These are phyloP conservation scores for Grallaria varia DNA, from an alignment of 2,113 vertebrate species.

Conservation along the genomic window DNA sequence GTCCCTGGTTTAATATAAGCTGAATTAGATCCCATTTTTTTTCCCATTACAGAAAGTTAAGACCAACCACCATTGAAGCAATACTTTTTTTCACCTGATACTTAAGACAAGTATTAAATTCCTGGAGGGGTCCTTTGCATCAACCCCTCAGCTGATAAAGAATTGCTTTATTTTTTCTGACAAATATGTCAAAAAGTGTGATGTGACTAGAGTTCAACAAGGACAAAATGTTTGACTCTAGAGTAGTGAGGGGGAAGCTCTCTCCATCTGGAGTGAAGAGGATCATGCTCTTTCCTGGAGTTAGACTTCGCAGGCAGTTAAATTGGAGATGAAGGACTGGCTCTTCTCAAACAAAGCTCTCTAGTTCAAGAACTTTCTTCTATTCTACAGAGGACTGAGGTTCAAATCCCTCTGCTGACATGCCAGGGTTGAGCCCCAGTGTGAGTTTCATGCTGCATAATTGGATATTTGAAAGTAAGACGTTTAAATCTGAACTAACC, in stretches of 20 bases:
- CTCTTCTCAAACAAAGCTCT: not conserved
- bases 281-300: not conserved
- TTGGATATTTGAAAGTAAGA: conserved; percentile 13
- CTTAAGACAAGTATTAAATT: not conserved
- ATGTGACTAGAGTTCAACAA: not conserved
- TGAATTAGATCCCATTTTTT: conserved; percentile 25
- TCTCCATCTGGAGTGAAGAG: not conserved
- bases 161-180: not conserved
- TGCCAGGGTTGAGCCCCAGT: not conserved
- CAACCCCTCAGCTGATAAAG: not conserved
- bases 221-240: not conserved
- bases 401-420: not conserved
- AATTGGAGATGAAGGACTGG: not conserved
- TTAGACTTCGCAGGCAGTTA: not conserved
- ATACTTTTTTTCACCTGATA: not conserved
- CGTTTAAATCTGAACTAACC: not conserved
- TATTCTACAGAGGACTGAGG: not conserved
- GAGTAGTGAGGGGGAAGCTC: not conserved
- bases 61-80: not conserved
- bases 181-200: not conserved
- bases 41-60: not conserved
- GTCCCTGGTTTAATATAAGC: conserved; percentile 14
- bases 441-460: not conserved
- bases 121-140: not conserved
- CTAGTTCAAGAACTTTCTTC: not conserved